Evolutionary conservation across 2,888 invertebrate genomes (phyloP), one percentile per base, ranked within the genome.

Genomic region (Sthenelais limicola): DNA sequence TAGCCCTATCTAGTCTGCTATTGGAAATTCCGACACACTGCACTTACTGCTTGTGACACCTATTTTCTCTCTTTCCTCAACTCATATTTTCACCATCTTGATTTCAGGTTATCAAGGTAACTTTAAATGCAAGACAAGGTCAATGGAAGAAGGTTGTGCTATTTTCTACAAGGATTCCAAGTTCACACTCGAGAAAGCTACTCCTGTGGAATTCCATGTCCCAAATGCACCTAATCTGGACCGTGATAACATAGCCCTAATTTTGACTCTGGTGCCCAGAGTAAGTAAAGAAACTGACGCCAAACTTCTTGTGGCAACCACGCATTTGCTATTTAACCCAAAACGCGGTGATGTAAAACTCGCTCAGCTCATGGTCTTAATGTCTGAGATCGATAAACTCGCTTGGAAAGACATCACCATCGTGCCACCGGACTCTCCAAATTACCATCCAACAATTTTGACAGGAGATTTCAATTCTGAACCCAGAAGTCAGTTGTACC

Each of bases 271-370:
- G 73, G 88, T 75, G 70, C 81, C 82, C 4, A 54, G 73, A 15
- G 28, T 35, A 28, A 38, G 15, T 70, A 73, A 70, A 92, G 43
- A 68, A 58, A 67, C 76, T 30, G 71, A 54, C 26, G 75, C 33
- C 21, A 68, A 62, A 66, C 54, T 97, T 49, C 91, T 94, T 68
- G 91, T 98, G 0, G 94, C 95, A 3, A 98, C 96, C 15, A 98
- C 98, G 0, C 99, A 99, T 88, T 90, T 99, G 56, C 89, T 98
- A 12, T 99, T 94, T 87, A 98, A 98, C 90, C 96, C 95, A 0
- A 92, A 89, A 79, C 90, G 98, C 48, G 92, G 94, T 26, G 98
- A 98, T 86, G 92, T 98, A 0, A 92, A 97, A 79, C 89, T 98
- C 35, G 96, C 94, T 0, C 98, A 99, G 88, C 89, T 93, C 48